phyloP scores from a whole-genome alignment of 2,797 vertebrate genomes.

The Loris lydekkerianus region DNA sequence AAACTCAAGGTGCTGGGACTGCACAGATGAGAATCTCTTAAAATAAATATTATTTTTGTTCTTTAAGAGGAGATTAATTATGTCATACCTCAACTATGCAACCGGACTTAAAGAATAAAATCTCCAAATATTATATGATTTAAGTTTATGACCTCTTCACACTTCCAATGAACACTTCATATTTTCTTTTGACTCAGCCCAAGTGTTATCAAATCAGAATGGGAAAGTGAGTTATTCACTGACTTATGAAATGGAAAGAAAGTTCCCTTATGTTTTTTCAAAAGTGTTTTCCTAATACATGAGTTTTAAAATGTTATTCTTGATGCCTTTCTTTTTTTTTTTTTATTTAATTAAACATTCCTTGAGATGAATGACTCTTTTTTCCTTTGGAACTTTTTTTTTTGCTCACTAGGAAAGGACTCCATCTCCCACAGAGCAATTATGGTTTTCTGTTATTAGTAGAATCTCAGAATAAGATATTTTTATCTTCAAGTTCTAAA shows the following conservation, averaged over 20 bases:
- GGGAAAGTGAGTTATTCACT: slow-evolving; percentile 79
- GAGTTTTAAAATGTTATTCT: slow-evolving; percentile 58
- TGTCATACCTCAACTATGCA: slow-evolving; percentile 65
- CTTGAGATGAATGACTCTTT: slow-evolving; percentile 57
- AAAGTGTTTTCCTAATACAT: slow-evolving; percentile 60
- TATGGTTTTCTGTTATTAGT: slow-evolving; percentile 5
- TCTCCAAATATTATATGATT: slow-evolving; percentile 67
- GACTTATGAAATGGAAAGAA: slow-evolving; percentile 64
- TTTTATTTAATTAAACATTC: slow-evolving; percentile 72
- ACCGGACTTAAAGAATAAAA: slow-evolving; percentile 51
- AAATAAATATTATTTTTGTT: slow-evolving; percentile 70
- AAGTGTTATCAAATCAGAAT: slow-evolving; percentile 75
- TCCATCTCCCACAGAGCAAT: not conserved
- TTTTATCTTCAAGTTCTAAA: slow-evolving; percentile 38
- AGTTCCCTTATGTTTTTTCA: slow-evolving; percentile 30
- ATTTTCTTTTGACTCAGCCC: slow-evolving; percentile 73
- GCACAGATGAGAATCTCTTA: slow-evolving; percentile 38
- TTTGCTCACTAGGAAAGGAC: not conserved
- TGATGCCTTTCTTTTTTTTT: not conserved
- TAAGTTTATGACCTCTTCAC: slow-evolving; percentile 74
- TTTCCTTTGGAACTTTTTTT: slow-evolving; percentile 53
- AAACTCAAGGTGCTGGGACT: slow-evolving; percentile 39
- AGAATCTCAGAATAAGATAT: not conserved
- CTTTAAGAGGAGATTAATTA: slow-evolving; percentile 70
- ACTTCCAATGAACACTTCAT: slow-evolving; percentile 73